Evolutionary conservation across 1,140 invertebrate species (phyloP), one percentile per base, ranked within the genome.

Genomic region (Drosophila novamexicana): DNA sequence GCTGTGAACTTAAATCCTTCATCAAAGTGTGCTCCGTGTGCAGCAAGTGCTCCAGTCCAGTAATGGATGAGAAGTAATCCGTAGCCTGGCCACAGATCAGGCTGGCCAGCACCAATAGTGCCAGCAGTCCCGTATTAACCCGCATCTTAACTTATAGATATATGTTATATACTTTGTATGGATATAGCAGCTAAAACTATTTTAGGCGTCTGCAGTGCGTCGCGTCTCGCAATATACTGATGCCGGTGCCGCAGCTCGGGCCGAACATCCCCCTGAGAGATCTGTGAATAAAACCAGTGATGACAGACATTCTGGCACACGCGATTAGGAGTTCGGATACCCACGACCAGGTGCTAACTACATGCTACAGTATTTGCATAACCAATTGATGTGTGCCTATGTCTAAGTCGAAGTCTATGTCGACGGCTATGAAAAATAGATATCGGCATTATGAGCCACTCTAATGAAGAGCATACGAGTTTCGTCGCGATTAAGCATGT

Each of bases 31-130:
- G 94, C 93, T 99, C 97, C 3, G 97, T 98, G 79, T 96, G 94
- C 32, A 99, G 92, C 10, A 98, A 93, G 70, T 96, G 95, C 92
- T 98, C 97, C 83, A 98, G 94, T 77, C 98, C 97, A 6, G 95
- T 96, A 73, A 98, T 93, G 8, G 97, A 97, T 0, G 97, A 98
- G 91, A 97, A 99, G 7, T 98, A 93, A 93, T 98, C 91, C 63
- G 84, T 71, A n/a, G 84, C 79, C 14, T 47, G 39, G 7, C 76
- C 4, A 9, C 14, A 49, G 7, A 29, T 12, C 6, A 73, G 16
- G 10, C 58, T 71, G 59, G 59, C 82, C 36, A 83, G 29, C 3
- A 83, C 6, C 14, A 56, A 29, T 12, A 64, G 22, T 32, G 57
- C 58, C 58, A 88, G 22, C 36, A 81, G 50, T 34, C 61, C n/a